Base-by-base conservation (phyloP, 2,888 invertebrate species). In the Cynaeus angustus region DNA sequence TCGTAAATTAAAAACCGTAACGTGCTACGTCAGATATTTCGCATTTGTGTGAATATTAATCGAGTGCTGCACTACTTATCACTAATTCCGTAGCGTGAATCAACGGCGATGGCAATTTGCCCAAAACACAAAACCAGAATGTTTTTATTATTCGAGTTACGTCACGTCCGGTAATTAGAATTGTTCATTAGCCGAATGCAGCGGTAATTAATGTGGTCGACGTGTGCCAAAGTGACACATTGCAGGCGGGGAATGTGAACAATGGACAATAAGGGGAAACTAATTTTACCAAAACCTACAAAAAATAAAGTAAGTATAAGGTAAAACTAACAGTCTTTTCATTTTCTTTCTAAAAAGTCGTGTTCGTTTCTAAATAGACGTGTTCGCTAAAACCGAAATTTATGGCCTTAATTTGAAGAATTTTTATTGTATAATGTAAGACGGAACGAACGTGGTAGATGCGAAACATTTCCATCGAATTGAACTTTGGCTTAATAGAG, bases 121-220 rank as follows among this genome's bases (percentile, higher is more conserved):
- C 75, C 72, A 65, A 76, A 74, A 74, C 72, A 73, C 75, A 73
- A 76, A 79, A 75, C 74, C 73, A 72, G 62, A 74, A 37, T 72
- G 73, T 76, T 77, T 59, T 75, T 74, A 75, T 78, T 74, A 75
- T 76, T 77, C 12, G 73, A 76, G 75, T 79, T 79, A 78, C 82
- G 82, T 83, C 82, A 82, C 78, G 77, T 83, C 83, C 82, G 76
- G 82, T 76, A 82, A 83, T 83, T 83, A 81, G 75, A 77, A 81
- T 82, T 80, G 82, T 82, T 83, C 81, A 82, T 82, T 82, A 81
- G 80, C 76, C 81, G 79, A 81, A 82, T 82, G 81, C 81, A 79
- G 82, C 79, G 81, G 80, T 82, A 83, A 83, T 83, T 82, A 83
- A 77, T 55, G 53, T 21, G 66, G 59, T 14, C 37, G 70, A 53